Evolutionary conservation across 2,888 invertebrate species (phyloP).

Genomic region (Meta bourneti): DNA sequence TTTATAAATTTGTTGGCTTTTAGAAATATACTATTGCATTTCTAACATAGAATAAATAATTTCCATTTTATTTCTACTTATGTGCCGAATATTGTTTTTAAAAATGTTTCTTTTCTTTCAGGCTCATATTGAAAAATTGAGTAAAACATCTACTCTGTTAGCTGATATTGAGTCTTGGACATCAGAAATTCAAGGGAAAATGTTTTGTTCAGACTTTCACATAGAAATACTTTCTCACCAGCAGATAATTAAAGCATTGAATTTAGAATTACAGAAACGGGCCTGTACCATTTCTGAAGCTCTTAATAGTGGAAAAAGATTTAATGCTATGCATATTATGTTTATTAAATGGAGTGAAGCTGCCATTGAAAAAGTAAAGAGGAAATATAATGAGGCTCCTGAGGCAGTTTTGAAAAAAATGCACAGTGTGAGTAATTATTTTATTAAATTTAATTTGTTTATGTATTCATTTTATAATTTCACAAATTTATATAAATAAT

Average conservation of each 20-base stretch:
- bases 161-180: neutral
- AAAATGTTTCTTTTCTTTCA: neutral
- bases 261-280: neutral
- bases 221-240: neutral
- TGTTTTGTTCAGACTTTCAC: neutral
- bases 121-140: neutral
- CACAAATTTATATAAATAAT: too few relatives aligned
- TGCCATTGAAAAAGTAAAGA: slow-evolving; percentile 31
- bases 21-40: too few relatives aligned
- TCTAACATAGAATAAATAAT: too few relatives aligned
- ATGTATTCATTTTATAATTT: too few relatives aligned
- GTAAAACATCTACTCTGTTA: neutral
- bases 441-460: neutral
- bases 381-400: slow-evolving; percentile 15
- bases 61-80: too few relatives aligned
- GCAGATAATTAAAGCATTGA: neutral
- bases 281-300: neutral
- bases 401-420: slow-evolving; percentile 36
- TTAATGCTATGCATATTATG: slow-evolving; percentile 16
- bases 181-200: neutral
- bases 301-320: neutral
- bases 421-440: slow-evolving; percentile 43
- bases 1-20: too few relatives aligned
- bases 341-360: slow-evolving; percentile 22
- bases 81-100: too few relatives aligned